Evolutionary conservation across 2,113 vertebrate genomes (phyloP), one percentile per base, ranked within the genome.

Genomic region (Eulemur macaco): DNA sequence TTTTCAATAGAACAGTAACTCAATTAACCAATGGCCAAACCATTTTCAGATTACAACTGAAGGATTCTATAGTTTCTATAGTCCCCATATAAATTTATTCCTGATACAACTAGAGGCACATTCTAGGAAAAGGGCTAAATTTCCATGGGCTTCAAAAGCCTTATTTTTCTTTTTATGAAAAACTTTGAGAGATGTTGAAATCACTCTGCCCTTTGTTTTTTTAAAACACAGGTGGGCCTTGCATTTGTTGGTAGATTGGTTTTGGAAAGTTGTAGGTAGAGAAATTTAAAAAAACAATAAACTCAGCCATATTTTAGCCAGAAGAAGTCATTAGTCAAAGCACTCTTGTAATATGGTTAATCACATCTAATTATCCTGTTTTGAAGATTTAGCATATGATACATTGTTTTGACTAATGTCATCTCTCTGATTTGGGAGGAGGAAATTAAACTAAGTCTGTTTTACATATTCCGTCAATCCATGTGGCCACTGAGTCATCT

Each of bases 11-110:
- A 96, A 77, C 9, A 64, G 39, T 74, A 94, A 68, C 58, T 97
- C 88, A 60, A 15, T 92, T 94, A 92, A 88, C 60, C 81, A 93
- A 69, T 21, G 87, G 3, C 54, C 69, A 85, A 50, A 91, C 94
- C 14, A 0, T 68, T 89, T 89, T 39, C 4, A 83, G 31, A 78
- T 80, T 76, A 20, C 20, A 29, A 20, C 1, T 0, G 29, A 86
- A 82, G 50, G 85, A 71, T 93, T 39, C 47, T 27, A 31, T 73
- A 34, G 2, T 9, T 3, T 96, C 90, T 86, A 58, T 25, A 86
- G 18, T 88, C 39, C 39, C 34, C 21, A 78, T 31, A 60, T 34
- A 68, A 82, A 11, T 66, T 94, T 84, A 89, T 71, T 78, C 97
- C 85, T 96, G 29, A 29, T 34, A 84, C 17, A 52, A 69, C 17